Conservation (phyloP, 2,888 invertebrate species). For the Zaprionus lineosus region DNA sequence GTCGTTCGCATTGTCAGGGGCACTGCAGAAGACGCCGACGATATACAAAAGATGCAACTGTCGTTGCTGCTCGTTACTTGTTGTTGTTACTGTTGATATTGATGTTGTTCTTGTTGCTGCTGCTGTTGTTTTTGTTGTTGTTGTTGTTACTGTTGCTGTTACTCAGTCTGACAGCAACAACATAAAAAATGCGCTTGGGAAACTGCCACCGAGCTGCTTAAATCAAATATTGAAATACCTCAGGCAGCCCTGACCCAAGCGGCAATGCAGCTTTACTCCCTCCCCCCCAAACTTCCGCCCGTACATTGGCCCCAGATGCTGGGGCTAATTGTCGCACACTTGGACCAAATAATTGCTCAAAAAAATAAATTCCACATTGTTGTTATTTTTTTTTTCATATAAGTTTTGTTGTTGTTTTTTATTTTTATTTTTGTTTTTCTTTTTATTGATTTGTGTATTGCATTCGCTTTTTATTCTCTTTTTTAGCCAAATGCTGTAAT, state of each 20-base stretch:
- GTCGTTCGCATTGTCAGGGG: constrained; percentile 73
- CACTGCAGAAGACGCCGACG: constrained; percentile 46
- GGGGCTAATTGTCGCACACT: constrained; percentile 68
- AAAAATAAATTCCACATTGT: constrained; percentile 61
- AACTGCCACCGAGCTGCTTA: constrained; percentile 67
- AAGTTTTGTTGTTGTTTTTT: constrained; percentile 21
- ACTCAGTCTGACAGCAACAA: constrained; percentile 43
- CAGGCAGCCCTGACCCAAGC: constrained; percentile 62
- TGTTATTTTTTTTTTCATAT: constrained; percentile 36
- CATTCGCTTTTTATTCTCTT: constrained; percentile 50
- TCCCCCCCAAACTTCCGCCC: background rate
- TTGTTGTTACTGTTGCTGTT: constrained; percentile 38
- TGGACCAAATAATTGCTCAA: constrained; percentile 64
- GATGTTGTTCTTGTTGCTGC: constrained; percentile 22
- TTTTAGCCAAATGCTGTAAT: constrained; percentile 3
- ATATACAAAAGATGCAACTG: constrained; percentile 77
- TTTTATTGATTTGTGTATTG: constrained; percentile 66
- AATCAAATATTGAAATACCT: constrained; percentile 74
- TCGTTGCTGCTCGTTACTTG: constrained; percentile 57
- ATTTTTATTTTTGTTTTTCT: constrained; percentile 43
- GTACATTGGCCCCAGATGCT: background rate
- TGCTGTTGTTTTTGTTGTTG: constrained; percentile 25
- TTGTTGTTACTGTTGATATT: constrained; percentile 39
- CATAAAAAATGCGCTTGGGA: constrained; percentile 73
- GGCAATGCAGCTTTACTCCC: constrained; percentile 7